phyloP scores from a whole-genome alignment of 2,888 invertebrate species.

The Acronicta psi region DNA sequence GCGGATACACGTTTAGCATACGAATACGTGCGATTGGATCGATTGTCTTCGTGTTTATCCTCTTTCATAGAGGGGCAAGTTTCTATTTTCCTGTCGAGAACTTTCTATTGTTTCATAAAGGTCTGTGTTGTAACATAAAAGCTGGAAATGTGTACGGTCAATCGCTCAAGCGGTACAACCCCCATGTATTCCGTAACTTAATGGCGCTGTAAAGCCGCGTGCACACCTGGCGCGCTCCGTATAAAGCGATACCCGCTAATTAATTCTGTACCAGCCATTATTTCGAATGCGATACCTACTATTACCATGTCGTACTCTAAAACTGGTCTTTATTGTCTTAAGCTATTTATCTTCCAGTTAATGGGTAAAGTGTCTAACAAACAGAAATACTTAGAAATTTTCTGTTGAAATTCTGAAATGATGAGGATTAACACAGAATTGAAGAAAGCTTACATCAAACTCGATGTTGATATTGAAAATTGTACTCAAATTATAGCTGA shows the following conservation, averaged over 20 bases:
- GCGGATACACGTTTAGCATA: conserved; percentile 60
- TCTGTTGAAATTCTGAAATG: too few relatives aligned
- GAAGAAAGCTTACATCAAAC: background rate
- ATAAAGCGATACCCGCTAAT: conserved; percentile 77
- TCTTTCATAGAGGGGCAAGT: conserved; percentile 46
- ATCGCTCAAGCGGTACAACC: conserved; percentile 74
- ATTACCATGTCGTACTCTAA: conserved; percentile 69
- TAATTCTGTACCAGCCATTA: conserved; percentile 81
- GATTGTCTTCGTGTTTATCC: conserved; percentile 56
- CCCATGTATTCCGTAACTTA: conserved; percentile 71
- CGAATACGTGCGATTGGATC: conserved; percentile 46
- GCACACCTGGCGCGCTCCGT: conserved; percentile 78
- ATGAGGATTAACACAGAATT: background rate
- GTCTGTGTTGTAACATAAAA: conserved; percentile 56
- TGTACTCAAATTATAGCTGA: conserved; percentile 21
- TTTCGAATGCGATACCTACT: conserved; percentile 74
- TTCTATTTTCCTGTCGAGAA: conserved; percentile 53
- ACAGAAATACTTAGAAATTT: conserved; percentile 6
- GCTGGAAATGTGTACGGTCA: conserved; percentile 68
- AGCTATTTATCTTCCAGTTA: conserved; percentile 11
- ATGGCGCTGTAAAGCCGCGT: conserved; percentile 79
- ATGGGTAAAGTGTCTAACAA: conserved; percentile 4
- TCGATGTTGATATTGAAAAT: conserved; percentile 29
- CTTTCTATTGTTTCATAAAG: conserved; percentile 59
- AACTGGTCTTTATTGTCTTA: conserved; percentile 66